phyloP scores from a whole-genome alignment of 1,140 invertebrate species.

The Heliconius melpomene region DNA sequence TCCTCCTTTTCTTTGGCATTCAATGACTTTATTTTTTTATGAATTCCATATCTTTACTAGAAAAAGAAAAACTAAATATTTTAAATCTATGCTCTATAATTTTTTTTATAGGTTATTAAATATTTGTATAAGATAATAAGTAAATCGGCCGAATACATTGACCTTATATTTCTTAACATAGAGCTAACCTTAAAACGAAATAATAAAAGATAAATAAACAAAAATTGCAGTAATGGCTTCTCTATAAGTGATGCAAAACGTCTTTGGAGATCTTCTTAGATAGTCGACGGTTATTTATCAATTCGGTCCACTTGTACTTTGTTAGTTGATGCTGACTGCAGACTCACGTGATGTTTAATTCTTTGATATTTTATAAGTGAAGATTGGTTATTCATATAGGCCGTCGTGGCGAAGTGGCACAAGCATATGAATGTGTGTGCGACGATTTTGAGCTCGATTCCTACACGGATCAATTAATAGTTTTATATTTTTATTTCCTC shows the following conservation, averaged over 20 bases:
- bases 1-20: conserved; percentile 51
- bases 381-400: too few relatives aligned
- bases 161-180: not conserved
- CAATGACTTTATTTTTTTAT: not conserved
- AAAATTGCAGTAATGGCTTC: not conserved
- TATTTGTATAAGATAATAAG: not conserved
- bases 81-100: not conserved
- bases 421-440: too few relatives aligned
- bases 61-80: not conserved
- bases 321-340: conserved; percentile 15
- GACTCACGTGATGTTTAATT: conserved; percentile 4
- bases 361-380: not conserved
- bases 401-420: too few relatives aligned
- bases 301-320: conserved; percentile 41
- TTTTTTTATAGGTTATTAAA: not conserved
- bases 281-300: conserved; percentile 36
- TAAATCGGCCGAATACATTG: not conserved
- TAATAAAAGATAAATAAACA: not conserved
- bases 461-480: too few relatives aligned
- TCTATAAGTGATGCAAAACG: not conserved
- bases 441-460: too few relatives aligned
- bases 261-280: not conserved
- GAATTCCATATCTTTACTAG: not conserved
- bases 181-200: not conserved
- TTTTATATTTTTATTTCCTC: too few relatives aligned